Evolutionary conservation across 2,888 invertebrate species (phyloP), one percentile per base, ranked within the genome.

Genomic region (Plagodis pulveraria): DNA sequence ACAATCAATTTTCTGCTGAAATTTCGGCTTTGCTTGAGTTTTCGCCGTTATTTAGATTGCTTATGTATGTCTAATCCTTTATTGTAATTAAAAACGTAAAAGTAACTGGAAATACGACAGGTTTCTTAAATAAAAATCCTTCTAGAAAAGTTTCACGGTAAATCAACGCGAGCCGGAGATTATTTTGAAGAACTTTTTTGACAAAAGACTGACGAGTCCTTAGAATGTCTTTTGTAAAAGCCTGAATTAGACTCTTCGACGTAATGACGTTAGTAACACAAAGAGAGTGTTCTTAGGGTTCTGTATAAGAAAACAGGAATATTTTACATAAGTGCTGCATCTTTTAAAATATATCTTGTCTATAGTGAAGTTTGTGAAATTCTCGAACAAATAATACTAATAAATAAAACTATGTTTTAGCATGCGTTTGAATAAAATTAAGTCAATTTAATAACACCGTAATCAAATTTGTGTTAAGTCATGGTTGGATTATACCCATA

Each of bases 101-200:
- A 50, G 41, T 44, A 34, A 38, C 22, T 41, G 33, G n/a, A 51
- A 51, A 50, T 60, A 41, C 59, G 55, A 48, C 54, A 51, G 57
- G 45, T 50, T 54, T 50, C 54, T 63, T 63, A 57, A 63, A 60
- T 57, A 57, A 60, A 61, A 60, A 61, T 61, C 53, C 56, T 36
- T 47, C 51, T 47, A 33, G 32, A 34, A 55, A 65, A 65, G 50
- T 65, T 65, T 53, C n/a, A 50, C 51, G 22, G 50, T 62, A 57
- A 58, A 65, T 62, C 56, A 62, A 48, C 48, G 50, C 50, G 45
- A 53, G 44, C 32, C 50, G 33, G 53, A 56, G 50, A 65, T 65
- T 61, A 56, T 63, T 60, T 50, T 55, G 48, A 9, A 32, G 12
- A 51, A 60, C 44, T 55, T 59, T 58, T 55, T 60, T 47, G 51